phyloP scores from a whole-genome alignment of 2,113 vertebrate genomes.

The Lamprotornis superbus region DNA sequence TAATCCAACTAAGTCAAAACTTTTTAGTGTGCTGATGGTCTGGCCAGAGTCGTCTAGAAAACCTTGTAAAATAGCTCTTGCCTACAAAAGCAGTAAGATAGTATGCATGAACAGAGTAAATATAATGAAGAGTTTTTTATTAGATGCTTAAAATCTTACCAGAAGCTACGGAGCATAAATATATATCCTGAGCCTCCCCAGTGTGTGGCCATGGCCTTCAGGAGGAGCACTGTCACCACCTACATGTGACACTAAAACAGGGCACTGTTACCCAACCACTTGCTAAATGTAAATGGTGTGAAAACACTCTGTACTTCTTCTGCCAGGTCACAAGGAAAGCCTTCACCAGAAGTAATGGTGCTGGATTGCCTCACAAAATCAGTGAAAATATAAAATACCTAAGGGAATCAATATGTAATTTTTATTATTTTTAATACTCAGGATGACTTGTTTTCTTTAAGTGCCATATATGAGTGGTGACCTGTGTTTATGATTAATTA shows the following conservation, averaged over 20 bases:
- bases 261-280: neutral
- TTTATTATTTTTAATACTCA: neutral
- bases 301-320: neutral
- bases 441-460: neutral
- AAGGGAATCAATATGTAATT: neutral
- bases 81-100: conserved; percentile 53
- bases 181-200: neutral
- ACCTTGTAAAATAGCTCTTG: conserved; percentile 70
- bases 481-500: neutral
- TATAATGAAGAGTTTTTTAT: neutral
- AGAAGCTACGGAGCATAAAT: neutral
- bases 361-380: neutral
- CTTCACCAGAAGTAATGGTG: neutral
- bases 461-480: neutral
- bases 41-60: conserved; percentile 79
- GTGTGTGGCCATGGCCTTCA: neutral
- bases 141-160: neutral
- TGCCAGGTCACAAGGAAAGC: neutral
- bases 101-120: neutral
- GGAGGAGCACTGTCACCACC: neutral
- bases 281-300: neutral
- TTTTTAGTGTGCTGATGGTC: conserved; percentile 68
- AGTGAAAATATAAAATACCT: neutral
- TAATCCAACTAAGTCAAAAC: conserved; percentile 79
- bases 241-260: neutral